Percentiles rank a stretch among this genome's conserved stretches.
These are phyloP conservation scores for Standfussiana lucernea DNA, from an alignment of 2,888 invertebrate genomes.

Conservation along the genomic window DNA sequence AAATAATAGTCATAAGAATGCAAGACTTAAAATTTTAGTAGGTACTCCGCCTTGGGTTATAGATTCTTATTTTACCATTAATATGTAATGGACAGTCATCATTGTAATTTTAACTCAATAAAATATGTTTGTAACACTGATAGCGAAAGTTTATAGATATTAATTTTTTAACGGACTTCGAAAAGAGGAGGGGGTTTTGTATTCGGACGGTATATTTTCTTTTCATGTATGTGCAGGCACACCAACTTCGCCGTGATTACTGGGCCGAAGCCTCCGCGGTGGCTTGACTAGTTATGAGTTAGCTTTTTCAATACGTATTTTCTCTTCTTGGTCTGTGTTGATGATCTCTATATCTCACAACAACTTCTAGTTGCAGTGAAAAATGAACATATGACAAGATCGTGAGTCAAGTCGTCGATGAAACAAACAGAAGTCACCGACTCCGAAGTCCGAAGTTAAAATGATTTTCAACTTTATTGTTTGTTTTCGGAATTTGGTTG, in stretches of 20 bases:
- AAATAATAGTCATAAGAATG: neutral
- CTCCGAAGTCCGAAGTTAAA: no score
- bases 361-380: neutral
- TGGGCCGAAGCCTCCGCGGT: neutral
- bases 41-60: neutral
- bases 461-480: no score
- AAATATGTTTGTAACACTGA: neutral
- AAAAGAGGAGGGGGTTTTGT: neutral
- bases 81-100: no score
- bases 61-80: neutral
- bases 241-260: no score
- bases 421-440: neutral
- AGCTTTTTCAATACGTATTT: neutral
- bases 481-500: no score
- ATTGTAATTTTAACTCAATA: no score
- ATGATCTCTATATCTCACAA: neutral
- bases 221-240: no score
- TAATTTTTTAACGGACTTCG: neutral
- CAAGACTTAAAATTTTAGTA: neutral
- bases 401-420: neutral
- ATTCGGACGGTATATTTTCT: neutral
- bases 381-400: neutral
- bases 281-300: neutral
- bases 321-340: neutral
- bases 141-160: neutral